A percentile compares a stretch with the other conserved stretches of the same genome.
phyloP scores from a whole-genome alignment of 2,113 vertebrate genomes.

The Brachyistius frenatus region DNA sequence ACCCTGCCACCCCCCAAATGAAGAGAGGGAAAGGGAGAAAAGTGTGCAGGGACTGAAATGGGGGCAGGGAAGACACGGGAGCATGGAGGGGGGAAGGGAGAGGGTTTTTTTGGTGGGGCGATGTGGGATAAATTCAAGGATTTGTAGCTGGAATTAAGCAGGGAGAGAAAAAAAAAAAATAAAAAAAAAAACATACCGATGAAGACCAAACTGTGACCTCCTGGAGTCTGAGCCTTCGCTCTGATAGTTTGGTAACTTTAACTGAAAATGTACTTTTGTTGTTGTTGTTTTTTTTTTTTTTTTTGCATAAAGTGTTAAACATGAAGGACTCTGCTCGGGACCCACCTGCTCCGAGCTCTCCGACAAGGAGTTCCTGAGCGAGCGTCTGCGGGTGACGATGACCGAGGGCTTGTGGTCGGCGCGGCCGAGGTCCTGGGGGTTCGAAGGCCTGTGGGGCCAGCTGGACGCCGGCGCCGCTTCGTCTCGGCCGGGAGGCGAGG shows the following conservation, averaged over 20 bases:
- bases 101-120: neutral
- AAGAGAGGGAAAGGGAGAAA: constrained; percentile 45
- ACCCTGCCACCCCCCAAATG: constrained; percentile 44
- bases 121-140: constrained; percentile 35
- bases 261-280: neutral
- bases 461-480: constrained; percentile 75
- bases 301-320: too few species aligned
- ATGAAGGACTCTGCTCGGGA: neutral
- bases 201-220: neutral
- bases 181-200: neutral
- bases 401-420: constrained; percentile 91
- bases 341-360: constrained; percentile 89
- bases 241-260: neutral
- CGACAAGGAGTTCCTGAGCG: constrained; percentile 86
- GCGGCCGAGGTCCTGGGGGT: constrained; percentile 79
- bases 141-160: constrained; percentile 33
- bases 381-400: constrained; percentile 94
- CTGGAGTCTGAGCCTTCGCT: neutral
- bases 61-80: constrained; percentile 59
- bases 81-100: constrained; percentile 61
- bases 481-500: constrained; percentile 80
- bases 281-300: too few species aligned
- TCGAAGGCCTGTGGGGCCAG: constrained; percentile 78
- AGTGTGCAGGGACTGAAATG: constrained; percentile 43
- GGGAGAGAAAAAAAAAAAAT: neutral